These are phyloP conservation scores for Aleiodes leptofemur DNA, from an alignment of 2,888 invertebrate species.

Conservation along the genomic window DNA sequence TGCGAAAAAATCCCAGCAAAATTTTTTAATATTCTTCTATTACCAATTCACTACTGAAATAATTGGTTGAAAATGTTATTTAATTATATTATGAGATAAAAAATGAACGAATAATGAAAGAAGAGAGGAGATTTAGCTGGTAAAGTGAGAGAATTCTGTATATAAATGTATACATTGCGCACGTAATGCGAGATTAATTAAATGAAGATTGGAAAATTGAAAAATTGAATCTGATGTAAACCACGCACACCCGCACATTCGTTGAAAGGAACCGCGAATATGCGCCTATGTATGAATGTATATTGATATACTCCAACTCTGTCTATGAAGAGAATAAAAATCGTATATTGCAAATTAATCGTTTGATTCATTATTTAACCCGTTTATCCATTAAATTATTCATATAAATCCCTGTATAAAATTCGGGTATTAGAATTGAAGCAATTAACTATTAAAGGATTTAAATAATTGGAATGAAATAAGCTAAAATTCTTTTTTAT, in stretches of 20 bases:
- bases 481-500: constrained; percentile 31
- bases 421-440: no score
- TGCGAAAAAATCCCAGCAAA: constrained; percentile 52
- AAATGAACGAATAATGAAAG: constrained; percentile 67
- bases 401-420: no score
- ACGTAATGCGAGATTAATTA: constrained; percentile 25
- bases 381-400: no score
- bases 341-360: constrained; percentile 66
- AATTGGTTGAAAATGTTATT: constrained; percentile 74
- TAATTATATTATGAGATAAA: constrained; percentile 66
- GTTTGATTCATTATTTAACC: not conserved
- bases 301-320: constrained; percentile 66
- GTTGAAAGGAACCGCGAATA: constrained; percentile 49
- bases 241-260: constrained; percentile 45
- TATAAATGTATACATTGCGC: constrained; percentile 44
- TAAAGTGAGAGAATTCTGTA: constrained; percentile 40
- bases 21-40: no score
- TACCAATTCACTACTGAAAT: constrained; percentile 49
- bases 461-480: no score
- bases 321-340: constrained; percentile 71
- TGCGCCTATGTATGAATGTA: constrained; percentile 60
- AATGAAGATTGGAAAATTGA: constrained; percentile 15
- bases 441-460: no score
- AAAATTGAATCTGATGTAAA: constrained; percentile 50
- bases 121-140: constrained; percentile 64